Percentiles rank a stretch among this genome's conserved stretches.
These are phyloP conservation scores for Calidris pygmaea DNA, from an alignment of 2,113 vertebrate genomes.

Conservation along the genomic window DNA sequence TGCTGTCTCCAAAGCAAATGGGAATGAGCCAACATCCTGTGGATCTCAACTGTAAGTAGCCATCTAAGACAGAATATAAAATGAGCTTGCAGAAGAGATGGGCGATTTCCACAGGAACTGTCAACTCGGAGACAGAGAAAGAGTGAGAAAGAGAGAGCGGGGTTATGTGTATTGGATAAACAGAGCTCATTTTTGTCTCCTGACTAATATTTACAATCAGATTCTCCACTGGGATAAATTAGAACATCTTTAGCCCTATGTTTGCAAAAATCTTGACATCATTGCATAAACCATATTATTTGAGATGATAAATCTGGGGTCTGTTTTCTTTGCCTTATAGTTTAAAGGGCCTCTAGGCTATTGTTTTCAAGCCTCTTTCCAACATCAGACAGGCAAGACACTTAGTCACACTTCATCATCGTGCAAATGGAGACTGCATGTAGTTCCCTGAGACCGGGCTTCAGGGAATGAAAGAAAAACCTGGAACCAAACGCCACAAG, in stretches of 20 bases:
- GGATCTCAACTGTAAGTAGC: background rate
- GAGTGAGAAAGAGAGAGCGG: background rate
- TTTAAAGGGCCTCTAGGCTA: conserved; percentile 9
- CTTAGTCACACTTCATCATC: conserved; percentile 21
- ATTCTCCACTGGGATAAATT: conserved; percentile 51
- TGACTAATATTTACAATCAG: conserved; percentile 55
- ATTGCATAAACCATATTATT: conserved; percentile 27
- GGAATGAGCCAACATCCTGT: background rate
- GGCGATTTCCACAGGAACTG: background rate
- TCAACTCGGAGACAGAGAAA: background rate
- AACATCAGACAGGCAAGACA: background rate
- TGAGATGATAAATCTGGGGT: conserved; percentile 44
- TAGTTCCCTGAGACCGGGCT: background rate
- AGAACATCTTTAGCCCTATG: conserved; percentile 35
- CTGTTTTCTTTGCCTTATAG: conserved; percentile 8
- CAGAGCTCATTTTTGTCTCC: conserved; percentile 51
- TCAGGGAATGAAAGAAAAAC: background rate
- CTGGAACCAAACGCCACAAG: background rate
- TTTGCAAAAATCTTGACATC: conserved; percentile 55
- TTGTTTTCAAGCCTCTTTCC: conserved; percentile 25
- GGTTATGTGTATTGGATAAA: background rate
- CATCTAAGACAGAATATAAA: conserved; percentile 8
- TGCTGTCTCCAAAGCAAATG: conserved; percentile 2
- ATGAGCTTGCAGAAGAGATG: conserved; percentile 6
- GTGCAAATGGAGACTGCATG: background rate